Percentiles rank a stretch among this genome's conserved stretches.
phyloP scores from a whole-genome alignment of 2,888 invertebrate species.

The Zele albiditarsus region DNA sequence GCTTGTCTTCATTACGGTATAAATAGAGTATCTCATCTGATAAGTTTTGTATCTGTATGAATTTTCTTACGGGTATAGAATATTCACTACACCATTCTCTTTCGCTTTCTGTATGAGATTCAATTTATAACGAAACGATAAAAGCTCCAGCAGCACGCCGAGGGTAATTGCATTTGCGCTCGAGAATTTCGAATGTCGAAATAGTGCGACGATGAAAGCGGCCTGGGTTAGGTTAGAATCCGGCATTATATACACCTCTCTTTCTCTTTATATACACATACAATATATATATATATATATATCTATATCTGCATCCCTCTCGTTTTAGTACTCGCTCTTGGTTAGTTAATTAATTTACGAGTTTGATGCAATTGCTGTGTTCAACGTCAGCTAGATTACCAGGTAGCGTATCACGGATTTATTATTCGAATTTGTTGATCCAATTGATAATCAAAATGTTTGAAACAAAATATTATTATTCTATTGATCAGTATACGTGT shows the following conservation, averaged over 20 bases:
- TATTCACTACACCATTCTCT: neutral
- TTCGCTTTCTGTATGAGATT: neutral
- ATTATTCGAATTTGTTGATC: neutral
- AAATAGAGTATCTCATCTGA: neutral
- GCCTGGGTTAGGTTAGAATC: neutral
- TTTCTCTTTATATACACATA: neutral
- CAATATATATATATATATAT: neutral
- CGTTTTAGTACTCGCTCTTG: neutral
- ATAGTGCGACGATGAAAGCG: conserved; percentile 5
- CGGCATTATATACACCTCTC: neutral
- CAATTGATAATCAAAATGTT: neutral
- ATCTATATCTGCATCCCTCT: too few species aligned
- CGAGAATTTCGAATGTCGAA: conserved; percentile 13
- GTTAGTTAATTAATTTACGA: conserved; percentile 23
- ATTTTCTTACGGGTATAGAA: neutral
- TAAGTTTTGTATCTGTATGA: conserved; percentile 3
- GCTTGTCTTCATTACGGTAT: neutral
- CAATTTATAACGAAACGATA: conserved; percentile 19
- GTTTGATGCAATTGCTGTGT: conserved; percentile 17
- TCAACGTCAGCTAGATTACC: conserved; percentile 5
- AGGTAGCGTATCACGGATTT: neutral
- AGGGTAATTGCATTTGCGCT: conserved; percentile 41
- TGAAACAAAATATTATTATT: neutral
- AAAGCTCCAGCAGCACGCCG: conserved; percentile 31
- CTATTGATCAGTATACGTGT: neutral